Evolutionary conservation across 2,797 vertebrate species (phyloP), one percentile per base, ranked within the genome.

Genomic region (Toxotes lorentzi): DNA sequence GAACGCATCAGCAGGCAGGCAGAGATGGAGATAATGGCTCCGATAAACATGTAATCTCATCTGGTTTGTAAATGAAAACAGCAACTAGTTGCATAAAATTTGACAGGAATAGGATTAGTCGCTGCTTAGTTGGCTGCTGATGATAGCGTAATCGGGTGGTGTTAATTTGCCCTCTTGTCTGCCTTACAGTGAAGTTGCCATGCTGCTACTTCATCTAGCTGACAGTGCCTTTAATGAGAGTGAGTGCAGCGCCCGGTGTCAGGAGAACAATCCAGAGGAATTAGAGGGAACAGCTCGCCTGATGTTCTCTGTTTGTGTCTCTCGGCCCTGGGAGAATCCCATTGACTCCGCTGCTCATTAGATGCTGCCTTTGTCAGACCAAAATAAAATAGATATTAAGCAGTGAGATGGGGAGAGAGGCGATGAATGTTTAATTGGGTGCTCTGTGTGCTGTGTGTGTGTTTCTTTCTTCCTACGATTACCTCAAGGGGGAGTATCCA

Each of bases 351-450:
- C 87, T 81, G 82, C 92, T 95, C 91, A 94, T 95, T 95, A 95
- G 86, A 86, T 72, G 78, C 89, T 68, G 88, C 86, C 90, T 92
- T 87, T 88, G 88, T 92, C 87, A 89, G 79, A 86, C 78, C 84
- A 78, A 94, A 93, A 93, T 92, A 92, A 93, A 94, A 93, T 59
- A 89, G 83, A 90, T 91, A 92, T 93, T 92, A 93, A 74, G 86
- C 87, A 91, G 88, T 75, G 88, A 90, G 86, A 89, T 64, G 61
- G 86, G 76, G 89, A 89, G 89, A 47, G 73, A 76, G 57, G 86
- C 72, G 45, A 79, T 92, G 92, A 92, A 93, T 93, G 86, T 93
- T 89, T 95, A 94, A 95, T 93, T 93, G 91, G 92, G 84, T 80
- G 86, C 81, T 88, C 38, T 81, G 73, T 70, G 82, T 79, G 76